Base-by-base conservation (phyloP, 2,888 invertebrate species). In the Theretra japonica region DNA sequence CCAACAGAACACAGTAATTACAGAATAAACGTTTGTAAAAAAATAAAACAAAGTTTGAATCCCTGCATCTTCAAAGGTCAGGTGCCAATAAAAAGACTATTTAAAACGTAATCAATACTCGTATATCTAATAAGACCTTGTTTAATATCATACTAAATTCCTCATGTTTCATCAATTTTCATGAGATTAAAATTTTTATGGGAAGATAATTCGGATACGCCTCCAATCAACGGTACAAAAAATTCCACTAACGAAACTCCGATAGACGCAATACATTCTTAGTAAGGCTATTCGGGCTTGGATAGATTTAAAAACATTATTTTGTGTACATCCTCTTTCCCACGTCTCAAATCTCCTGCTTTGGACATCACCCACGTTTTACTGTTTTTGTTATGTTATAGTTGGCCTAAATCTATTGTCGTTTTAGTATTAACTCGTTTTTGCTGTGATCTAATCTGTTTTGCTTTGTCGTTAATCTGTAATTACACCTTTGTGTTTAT, bases 141-240 rank as follows among this genome's bases (percentile, higher is more conserved):
- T 53, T 68, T 30, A 69, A 69, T 72, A 56, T 71, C n/a, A 69
- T 50, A 56, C 28, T 65, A 72, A 71, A 72, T 75, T 72, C 75
- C 77, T 73, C 74, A 68, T 69, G 72, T 76, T 76, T 75, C 73
- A 62, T 76, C 73, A 75, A 75, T 69, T 62, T 74, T 74, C 65
- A 65, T 69, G 60, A 74, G 71, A 72, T 73, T 72, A 57, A 75
- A 76, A 69, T 73, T 76, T 75, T 72, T 75, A 71, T 74, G 68
- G 72, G 53, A 72, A 75, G 70, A 80, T 76, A 75, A 75, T 75
- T 76, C 68, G 75, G 71, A 70, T 74, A 79, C 76, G 76, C 77
- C 75, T 82, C 78, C 77, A 84, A 83, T 82, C 78, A 83, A 80
- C 72, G 75, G 70, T 72, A 72, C 78, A 73, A 30, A 78, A 68